A percentile compares a stretch with the other conserved stretches of the same genome.
phyloP scores from a whole-genome alignment of 64 coral and sea anemone genomes.

The Stichodactyla helianthus region DNA sequence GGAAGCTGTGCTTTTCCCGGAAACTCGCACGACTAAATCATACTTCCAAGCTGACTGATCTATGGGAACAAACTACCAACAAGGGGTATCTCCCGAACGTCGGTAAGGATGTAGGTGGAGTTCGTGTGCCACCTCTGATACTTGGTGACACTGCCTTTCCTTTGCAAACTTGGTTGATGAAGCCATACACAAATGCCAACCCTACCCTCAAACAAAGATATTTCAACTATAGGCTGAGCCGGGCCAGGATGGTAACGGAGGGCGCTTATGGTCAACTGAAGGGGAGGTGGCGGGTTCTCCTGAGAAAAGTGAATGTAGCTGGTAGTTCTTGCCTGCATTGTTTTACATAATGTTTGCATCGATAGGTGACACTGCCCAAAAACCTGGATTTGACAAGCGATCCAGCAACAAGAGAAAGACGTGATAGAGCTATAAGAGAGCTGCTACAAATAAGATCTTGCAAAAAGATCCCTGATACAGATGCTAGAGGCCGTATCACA shows the following conservation, averaged over 20 bases:
- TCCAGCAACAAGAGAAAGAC: background rate
- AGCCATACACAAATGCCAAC: background rate
- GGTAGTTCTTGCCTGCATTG: conserved; percentile 1
- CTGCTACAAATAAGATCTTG: conserved; percentile 28
- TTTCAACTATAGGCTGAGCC: conserved; percentile 3
- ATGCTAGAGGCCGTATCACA: too few species aligned
- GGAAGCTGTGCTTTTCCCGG: conserved; percentile 22
- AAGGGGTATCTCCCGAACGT: too few species aligned
- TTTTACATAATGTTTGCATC: conserved; percentile 27
- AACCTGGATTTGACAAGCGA: conserved; percentile 17
- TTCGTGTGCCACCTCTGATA: conserved; percentile 12
- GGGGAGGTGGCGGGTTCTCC: conserved; percentile 19
- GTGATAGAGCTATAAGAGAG: conserved; percentile 14
- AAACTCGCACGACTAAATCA: too few species aligned
- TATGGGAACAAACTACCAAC: too few species aligned
- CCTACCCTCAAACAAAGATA: background rate
- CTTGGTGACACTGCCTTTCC: conserved; percentile 24
- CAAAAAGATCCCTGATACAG: conserved; percentile 28
- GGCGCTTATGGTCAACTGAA: conserved; percentile 26
- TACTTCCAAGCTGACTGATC: too few species aligned
- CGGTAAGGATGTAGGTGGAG: too few species aligned
- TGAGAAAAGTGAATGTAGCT: background rate
- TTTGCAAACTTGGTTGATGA: conserved; percentile 4
- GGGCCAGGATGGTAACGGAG: conserved; percentile 14
- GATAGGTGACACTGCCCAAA: conserved; percentile 17